phyloP scores from a whole-genome alignment of 2,113 vertebrate species.

The Heliornis fulica region DNA sequence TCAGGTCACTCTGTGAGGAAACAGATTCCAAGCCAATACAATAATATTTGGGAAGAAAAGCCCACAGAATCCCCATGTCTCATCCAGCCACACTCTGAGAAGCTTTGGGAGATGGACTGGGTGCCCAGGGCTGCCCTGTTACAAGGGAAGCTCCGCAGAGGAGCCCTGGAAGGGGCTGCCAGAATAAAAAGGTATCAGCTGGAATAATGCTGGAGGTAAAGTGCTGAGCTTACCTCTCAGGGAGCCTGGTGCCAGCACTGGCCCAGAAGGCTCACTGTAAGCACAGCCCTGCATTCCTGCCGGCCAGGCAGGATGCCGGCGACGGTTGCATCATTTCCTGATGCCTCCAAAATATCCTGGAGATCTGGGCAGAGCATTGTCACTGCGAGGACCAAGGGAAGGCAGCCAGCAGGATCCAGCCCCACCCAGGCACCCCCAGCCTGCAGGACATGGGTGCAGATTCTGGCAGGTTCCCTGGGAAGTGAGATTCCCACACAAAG shows the following conservation, averaged over 20 bases:
- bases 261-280: neutral
- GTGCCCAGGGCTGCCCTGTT: neutral
- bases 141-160: neutral
- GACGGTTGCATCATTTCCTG: neutral
- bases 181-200: neutral
- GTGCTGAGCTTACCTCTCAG: neutral
- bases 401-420: neutral
- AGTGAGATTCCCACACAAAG: neutral
- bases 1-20: neutral
- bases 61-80: neutral
- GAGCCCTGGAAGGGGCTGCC: neutral
- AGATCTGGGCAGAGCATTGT: neutral
- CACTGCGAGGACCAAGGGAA: fast-evolving
- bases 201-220: neutral
- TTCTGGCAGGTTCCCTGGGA: too few relatives aligned
- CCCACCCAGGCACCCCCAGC: neutral
- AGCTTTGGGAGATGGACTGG: neutral
- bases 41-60: neutral
- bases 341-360: neutral
- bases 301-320: neutral
- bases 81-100: too few relatives aligned
- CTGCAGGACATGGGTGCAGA: neutral
- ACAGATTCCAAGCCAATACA: neutral
- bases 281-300: neutral
- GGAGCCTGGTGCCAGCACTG: neutral